A percentile compares a stretch with the other conserved stretches of the same genome.
These are phyloP conservation scores for Periparus ater DNA, from an alignment of 2,797 vertebrate species.

Conservation along the genomic window DNA sequence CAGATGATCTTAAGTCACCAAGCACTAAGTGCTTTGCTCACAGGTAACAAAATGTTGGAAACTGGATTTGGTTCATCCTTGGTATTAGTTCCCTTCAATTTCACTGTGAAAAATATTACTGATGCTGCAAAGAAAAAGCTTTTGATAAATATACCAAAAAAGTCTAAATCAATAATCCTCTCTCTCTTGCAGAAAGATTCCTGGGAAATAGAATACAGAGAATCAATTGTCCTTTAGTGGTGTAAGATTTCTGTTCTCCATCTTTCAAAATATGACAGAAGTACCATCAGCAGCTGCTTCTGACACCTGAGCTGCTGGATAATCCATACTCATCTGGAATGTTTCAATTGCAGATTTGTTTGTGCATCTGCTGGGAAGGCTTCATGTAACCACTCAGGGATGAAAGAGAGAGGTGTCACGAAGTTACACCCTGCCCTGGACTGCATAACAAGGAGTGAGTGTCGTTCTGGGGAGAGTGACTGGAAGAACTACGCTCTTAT, in stretches of 20 bases:
- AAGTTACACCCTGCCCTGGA: neutral
- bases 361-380: neutral
- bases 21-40: neutral
- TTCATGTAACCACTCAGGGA: neutral
- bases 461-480: fast-evolving
- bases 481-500: neutral
- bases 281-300: neutral
- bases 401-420: neutral
- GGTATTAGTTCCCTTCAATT: constrained; percentile 32
- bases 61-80: constrained; percentile 8
- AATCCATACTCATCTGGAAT: neutral
- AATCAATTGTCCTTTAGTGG: constrained; percentile 17
- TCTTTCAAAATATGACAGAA: constrained; percentile 8
- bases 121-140: neutral
- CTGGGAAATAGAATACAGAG: neutral
- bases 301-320: neutral
- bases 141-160: constrained; percentile 9
- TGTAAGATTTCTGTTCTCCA: neutral
- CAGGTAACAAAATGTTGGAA: constrained; percentile 2
- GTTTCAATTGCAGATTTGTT: neutral
- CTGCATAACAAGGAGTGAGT: fast-evolving
- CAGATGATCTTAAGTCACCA: neutral
- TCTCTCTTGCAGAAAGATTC: neutral
- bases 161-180: neutral
- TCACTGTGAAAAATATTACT: neutral